These are phyloP conservation scores for Xiphorhynchus erythropygius DNA, from an alignment of 2,797 vertebrate species.

Conservation along the genomic window DNA sequence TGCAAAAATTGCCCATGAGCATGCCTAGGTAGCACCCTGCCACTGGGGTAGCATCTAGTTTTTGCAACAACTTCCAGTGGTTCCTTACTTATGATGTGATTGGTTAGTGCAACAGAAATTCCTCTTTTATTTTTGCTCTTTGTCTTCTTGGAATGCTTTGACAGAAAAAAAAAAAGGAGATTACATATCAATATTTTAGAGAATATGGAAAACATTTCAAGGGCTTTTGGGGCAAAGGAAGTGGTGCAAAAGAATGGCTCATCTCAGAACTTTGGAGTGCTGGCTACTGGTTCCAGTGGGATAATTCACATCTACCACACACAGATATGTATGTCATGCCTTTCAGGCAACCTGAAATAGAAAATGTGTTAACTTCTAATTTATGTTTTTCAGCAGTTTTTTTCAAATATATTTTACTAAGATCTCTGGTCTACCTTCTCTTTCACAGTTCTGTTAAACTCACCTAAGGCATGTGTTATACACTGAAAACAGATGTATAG, in stretches of 20 bases:
- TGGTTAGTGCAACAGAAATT: not conserved
- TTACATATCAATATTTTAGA: not conserved
- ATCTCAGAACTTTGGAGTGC: not conserved
- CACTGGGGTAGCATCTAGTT: not conserved
- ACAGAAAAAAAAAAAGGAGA: too few species aligned
- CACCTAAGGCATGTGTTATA: not conserved
- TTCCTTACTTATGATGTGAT: not conserved
- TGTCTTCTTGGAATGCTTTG: accelerated
- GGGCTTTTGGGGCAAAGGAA: not conserved
- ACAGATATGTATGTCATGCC: not conserved
- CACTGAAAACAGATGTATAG: not conserved
- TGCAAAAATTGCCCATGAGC: not conserved
- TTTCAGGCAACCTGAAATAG: not conserved
- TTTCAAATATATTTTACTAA: not conserved
- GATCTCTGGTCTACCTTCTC: not conserved
- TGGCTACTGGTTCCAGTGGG: not conserved
- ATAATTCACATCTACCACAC: not conserved
- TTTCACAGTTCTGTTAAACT: not conserved
- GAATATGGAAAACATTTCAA: not conserved
- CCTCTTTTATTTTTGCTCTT: not conserved
- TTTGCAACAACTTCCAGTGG: not conserved
- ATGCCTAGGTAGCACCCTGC: not conserved
- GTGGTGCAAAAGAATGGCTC: not conserved
- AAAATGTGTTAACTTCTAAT: not conserved
- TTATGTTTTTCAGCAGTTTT: not conserved